Conservation (phyloP, 2,888 invertebrate genomes). For the Dryococelus australis region DNA sequence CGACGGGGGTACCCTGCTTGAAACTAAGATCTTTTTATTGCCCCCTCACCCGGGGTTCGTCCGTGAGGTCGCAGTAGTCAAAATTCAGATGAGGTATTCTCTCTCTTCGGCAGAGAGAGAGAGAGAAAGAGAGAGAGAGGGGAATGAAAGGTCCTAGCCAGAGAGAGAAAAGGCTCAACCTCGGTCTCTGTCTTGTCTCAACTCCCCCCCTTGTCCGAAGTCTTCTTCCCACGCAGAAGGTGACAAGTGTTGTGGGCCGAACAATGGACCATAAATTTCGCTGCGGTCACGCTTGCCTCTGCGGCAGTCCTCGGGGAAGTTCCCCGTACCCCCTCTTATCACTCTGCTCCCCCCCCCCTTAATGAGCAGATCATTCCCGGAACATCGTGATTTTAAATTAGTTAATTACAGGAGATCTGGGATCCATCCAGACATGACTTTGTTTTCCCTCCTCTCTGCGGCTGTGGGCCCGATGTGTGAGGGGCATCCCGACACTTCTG, state of each 20-base stretch:
- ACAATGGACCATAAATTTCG: constrained; percentile 27
- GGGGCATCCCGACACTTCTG: no score
- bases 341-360: background rate
- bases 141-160: no score
- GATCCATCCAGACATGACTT: no score
- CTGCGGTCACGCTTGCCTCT: background rate
- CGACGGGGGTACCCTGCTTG: background rate
- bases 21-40: background rate
- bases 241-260: constrained; percentile 22
- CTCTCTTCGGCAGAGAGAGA: background rate
- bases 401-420: constrained; percentile 11
- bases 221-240: background rate
- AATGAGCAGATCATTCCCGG: constrained; percentile 20
- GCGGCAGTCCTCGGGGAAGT: background rate
- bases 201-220: background rate
- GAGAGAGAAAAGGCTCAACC: no score
- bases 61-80: constrained; percentile 17
- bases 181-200: background rate
- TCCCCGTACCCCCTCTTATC: background rate
- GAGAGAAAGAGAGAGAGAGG: background rate
- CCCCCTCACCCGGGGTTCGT: background rate
- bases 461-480: background rate
- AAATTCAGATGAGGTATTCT: constrained; percentile 20
- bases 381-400: constrained; percentile 23
- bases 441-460: background rate